phyloP scores from a whole-genome alignment of 2,888 invertebrate genomes.

The Drosophila antonietae region DNA sequence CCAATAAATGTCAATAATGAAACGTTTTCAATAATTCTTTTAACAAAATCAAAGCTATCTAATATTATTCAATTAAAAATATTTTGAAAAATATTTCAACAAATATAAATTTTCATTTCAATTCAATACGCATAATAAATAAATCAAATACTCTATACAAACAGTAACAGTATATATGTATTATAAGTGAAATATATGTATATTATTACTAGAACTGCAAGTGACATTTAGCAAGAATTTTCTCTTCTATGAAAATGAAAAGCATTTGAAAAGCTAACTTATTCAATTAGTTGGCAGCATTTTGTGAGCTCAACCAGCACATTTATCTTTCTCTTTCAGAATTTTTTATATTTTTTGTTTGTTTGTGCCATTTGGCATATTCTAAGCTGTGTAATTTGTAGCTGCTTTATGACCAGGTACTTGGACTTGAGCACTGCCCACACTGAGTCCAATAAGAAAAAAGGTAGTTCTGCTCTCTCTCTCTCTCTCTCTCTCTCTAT shows the following conservation, averaged over 20 bases:
- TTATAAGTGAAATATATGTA: background rate
- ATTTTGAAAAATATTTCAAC: background rate
- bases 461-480: background rate
- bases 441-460: slow-evolving; percentile 52
- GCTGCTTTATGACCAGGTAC: slow-evolving; percentile 31
- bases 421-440: slow-evolving; percentile 40
- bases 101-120: background rate
- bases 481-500: too few relatives aligned
- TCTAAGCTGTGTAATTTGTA: slow-evolving; percentile 33
- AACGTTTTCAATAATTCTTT: background rate
- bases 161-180: background rate
- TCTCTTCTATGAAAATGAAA: background rate
- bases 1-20: background rate
- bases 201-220: background rate
- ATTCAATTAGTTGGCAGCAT: slow-evolving; percentile 41
- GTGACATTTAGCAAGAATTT: slow-evolving; percentile 1
- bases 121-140: background rate
- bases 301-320: slow-evolving; percentile 43
- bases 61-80: background rate
- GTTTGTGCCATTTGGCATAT: slow-evolving; percentile 6
- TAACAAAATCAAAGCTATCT: background rate
- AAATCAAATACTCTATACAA: background rate
- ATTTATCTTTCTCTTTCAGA: slow-evolving; percentile 52
- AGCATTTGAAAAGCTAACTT: slow-evolving; percentile 12
- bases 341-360: background rate